phyloP scores from a whole-genome alignment of 2,888 invertebrate species.

The Alentia gelatinosa region DNA sequence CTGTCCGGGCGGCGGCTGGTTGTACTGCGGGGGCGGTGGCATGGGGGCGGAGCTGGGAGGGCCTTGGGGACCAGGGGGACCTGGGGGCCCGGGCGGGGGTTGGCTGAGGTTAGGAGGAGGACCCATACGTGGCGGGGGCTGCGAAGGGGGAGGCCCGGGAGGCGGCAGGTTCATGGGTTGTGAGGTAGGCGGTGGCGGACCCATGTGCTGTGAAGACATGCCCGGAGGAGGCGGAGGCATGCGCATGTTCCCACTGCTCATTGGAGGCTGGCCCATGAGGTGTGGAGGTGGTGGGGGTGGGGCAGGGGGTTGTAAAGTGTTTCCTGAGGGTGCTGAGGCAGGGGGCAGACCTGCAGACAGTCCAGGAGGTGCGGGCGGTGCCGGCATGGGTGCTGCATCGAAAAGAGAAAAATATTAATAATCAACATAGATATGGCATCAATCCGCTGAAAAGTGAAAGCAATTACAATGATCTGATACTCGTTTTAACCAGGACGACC shows the following conservation, averaged over 20 bases:
- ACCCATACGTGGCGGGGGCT: slow-evolving; percentile 53
- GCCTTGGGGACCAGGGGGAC: slow-evolving; percentile 54
- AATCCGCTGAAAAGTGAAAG: too few relatives aligned
- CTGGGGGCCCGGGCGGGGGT: slow-evolving; percentile 21
- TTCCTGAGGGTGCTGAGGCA: neutral
- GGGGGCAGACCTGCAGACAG: slow-evolving; percentile 11
- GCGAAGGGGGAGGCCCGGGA: slow-evolving; percentile 39
- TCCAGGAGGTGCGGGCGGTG: slow-evolving; percentile 48
- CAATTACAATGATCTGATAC: too few relatives aligned
- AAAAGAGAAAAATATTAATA: too few relatives aligned
- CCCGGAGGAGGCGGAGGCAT: slow-evolving; percentile 54
- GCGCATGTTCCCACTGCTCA: slow-evolving; percentile 18
- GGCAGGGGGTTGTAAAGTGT: neutral
- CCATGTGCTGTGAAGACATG: slow-evolving; percentile 43
- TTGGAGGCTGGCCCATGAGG: slow-evolving; percentile 46
- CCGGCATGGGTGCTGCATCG: neutral
- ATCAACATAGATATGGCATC: too few relatives aligned
- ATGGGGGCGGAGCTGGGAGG: slow-evolving; percentile 48
- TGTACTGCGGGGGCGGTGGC: slow-evolving; percentile 5
- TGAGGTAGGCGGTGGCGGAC: slow-evolving; percentile 58
- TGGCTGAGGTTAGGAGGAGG: slow-evolving; percentile 54
- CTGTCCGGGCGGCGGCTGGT: neutral
- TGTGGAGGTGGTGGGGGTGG: slow-evolving; percentile 61
- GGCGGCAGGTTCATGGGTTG: slow-evolving; percentile 49
- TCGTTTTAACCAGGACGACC: too few relatives aligned